Evolutionary conservation across 2,888 invertebrate genomes (phyloP).

Genomic region (Pyrrhia umbra): DNA sequence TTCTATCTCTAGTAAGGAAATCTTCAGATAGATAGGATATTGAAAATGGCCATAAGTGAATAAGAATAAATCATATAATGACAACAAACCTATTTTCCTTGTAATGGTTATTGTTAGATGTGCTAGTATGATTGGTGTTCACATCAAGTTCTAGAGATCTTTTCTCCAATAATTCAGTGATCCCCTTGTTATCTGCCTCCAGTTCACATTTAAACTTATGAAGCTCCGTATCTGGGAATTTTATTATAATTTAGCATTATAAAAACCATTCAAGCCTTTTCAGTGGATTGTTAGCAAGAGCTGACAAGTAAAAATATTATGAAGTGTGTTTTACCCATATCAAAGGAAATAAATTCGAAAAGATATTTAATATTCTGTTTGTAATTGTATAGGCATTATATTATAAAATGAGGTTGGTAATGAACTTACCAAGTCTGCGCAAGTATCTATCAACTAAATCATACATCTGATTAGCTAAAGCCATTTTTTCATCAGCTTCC

Average conservation of each 20-base stretch:
- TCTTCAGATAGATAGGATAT: too few species aligned
- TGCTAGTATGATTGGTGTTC: conserved; percentile 83
- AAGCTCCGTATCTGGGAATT: conserved; percentile 92
- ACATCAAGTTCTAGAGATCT: conserved; percentile 97
- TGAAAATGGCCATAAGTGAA: not conserved
- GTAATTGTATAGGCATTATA: too few species aligned
- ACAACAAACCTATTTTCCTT: conserved; percentile 93
- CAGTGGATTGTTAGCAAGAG: not conserved
- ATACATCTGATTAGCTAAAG: conserved; percentile 97
- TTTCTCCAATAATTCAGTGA: conserved; percentile 98
- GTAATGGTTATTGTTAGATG: conserved; percentile 92
- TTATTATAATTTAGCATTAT: not conserved
- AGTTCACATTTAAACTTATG: conserved; percentile 99
- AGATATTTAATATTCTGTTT: too few species aligned
- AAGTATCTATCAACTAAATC: conserved; percentile 98
- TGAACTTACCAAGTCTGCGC: conserved; percentile 93
- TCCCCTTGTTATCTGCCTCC: conserved; percentile 99
- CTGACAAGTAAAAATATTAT: not conserved
- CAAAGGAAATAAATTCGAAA: not conserved
- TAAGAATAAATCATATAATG: not conserved
- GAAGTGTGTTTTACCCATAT: not conserved
- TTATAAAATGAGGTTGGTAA: too few species aligned
- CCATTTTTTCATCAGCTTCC: conserved; percentile 99
- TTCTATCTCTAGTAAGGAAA: too few species aligned
- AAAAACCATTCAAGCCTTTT: not conserved